Percentiles rank a stretch among this genome's conserved stretches.
Conservation (phyloP, 2,113 vertebrate species). For the Stigmatopora nigra region DNA sequence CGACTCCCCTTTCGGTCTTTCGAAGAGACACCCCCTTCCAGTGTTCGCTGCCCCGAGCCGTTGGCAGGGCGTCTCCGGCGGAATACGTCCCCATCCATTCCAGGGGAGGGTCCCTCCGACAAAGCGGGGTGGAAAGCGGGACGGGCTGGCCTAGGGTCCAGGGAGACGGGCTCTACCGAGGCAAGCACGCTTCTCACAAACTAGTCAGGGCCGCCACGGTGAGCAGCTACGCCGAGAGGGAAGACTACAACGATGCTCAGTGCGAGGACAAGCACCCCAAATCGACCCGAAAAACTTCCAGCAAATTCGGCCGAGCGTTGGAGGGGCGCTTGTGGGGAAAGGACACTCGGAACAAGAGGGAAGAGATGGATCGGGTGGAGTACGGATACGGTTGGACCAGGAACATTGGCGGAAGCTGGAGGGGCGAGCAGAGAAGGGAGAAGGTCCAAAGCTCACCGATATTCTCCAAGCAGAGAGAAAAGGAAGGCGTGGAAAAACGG, state of each 20-base stretch:
- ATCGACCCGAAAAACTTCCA: conserved; percentile 46
- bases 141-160: conserved; percentile 53
- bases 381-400: conserved; percentile 60
- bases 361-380: conserved; percentile 56
- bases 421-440: conserved; percentile 47
- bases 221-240: conserved; percentile 63
- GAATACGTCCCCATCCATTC: conserved; percentile 54
- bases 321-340: conserved; percentile 64
- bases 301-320: conserved; percentile 66
- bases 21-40: conserved; percentile 68
- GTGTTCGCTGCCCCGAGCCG: conserved; percentile 69
- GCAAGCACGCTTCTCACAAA: conserved; percentile 72
- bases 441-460: conserved; percentile 56
- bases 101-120: conserved; percentile 67
- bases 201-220: conserved; percentile 69
- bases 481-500: conserved; percentile 58
- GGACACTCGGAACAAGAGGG: conserved; percentile 51
- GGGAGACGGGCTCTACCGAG: conserved; percentile 70
- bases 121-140: conserved; percentile 52
- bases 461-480: conserved; percentile 53
- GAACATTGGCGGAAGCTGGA: conserved; percentile 55
- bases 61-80: conserved; percentile 47
- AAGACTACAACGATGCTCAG: conserved; percentile 57
- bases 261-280: conserved; percentile 40
- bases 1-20: conserved; percentile 70